Conservation (phyloP, 1,140 invertebrate species). For the Formica selysi region DNA sequence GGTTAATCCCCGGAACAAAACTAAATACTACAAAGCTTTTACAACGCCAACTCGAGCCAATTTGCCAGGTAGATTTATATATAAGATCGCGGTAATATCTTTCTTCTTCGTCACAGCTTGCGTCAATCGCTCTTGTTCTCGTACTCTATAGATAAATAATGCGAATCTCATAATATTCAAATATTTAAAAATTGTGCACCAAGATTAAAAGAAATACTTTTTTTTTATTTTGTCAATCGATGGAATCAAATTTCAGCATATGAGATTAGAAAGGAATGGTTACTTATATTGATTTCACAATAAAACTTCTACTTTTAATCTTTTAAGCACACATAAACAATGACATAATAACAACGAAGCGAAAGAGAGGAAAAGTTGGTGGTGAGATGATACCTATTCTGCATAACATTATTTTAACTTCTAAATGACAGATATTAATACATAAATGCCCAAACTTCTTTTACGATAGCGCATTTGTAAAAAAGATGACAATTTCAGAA, state of each 20-base stretch:
- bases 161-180: neutral
- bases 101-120: neutral
- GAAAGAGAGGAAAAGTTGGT: neutral
- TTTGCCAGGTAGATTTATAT: neutral
- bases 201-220: neutral
- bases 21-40: neutral
- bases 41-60: neutral
- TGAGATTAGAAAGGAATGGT: neutral
- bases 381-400: too few relatives aligned
- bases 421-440: slow-evolving; percentile 13
- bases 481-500: neutral
- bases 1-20: slow-evolving; percentile 24
- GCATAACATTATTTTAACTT: neutral
- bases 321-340: neutral
- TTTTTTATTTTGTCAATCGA: neutral
- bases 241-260: neutral
- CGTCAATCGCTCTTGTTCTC: neutral
- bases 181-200: slow-evolving; percentile 16
- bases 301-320: neutral
- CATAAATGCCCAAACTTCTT: neutral
- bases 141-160: neutral
- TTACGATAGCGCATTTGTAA: neutral
- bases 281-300: neutral
- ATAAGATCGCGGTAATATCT: slow-evolving; percentile 12
- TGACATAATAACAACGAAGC: neutral